Conservation (phyloP, 2,888 invertebrate species). For the Mesorhabditis spiculigera region DNA sequence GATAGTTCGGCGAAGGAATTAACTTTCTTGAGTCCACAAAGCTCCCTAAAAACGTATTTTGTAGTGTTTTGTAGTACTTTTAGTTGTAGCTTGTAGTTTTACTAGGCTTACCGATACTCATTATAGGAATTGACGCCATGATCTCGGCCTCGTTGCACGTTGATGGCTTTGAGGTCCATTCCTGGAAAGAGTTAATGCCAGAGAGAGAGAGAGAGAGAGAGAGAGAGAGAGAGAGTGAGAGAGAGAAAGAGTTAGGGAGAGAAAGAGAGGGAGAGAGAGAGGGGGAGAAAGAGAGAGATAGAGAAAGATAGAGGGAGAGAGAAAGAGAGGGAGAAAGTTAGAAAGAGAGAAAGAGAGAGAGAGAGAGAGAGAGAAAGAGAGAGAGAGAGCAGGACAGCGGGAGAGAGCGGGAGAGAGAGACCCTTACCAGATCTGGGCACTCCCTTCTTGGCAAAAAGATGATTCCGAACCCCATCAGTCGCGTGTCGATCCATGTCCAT, state of each 20-base stretch:
- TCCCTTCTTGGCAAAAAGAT: conserved; percentile 12
- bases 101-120: conserved; percentile 23
- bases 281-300: no score
- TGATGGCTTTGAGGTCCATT: conserved; percentile 81
- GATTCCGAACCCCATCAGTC: conserved; percentile 31
- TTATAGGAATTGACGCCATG: conserved; percentile 54
- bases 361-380: no score
- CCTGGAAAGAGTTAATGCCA: conserved; percentile 65
- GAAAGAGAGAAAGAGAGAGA: no score
- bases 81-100: neutral
- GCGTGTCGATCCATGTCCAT: conserved; percentile 55
- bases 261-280: no score
- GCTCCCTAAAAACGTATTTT: conserved; percentile 25
- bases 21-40: conserved; percentile 43
- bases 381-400: no score
- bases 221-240: no score
- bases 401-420: no score
- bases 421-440: neutral
- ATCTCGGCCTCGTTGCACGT: conserved; percentile 74
- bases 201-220: no score
- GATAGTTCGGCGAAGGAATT: conserved; percentile 40
- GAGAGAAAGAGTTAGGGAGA: no score
- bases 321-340: no score
- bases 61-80: neutral
- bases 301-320: no score